Conservation (phyloP, 2,113 vertebrate genomes). For the Conger conger region DNA sequence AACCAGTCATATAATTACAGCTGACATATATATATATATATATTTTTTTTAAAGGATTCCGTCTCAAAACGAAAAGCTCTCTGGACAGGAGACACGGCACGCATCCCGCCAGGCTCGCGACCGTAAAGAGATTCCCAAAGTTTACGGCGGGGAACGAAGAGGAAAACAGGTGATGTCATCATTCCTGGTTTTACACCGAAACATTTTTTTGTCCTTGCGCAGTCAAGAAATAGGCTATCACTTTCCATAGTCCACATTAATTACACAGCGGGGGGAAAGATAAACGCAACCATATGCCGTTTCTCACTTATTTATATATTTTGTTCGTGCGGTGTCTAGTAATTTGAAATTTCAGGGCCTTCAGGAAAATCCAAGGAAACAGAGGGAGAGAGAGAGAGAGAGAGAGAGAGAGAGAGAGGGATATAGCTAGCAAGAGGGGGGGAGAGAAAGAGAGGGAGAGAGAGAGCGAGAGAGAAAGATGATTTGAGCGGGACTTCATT, state of each 20-base stretch:
- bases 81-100: not conserved
- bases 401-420: too few relatives aligned
- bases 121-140: not conserved
- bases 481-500: not conserved
- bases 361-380: not conserved
- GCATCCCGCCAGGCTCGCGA: not conserved
- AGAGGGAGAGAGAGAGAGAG: too few relatives aligned
- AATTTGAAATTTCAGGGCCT: not conserved
- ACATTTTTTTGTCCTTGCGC: not conserved
- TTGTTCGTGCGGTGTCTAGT: not conserved
- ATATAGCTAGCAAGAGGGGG: too few relatives aligned
- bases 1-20: not conserved
- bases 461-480: too few relatives aligned
- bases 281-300: not conserved
- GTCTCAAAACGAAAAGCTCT: not conserved
- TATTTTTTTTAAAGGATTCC: not conserved
- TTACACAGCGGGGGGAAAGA: not conserved
- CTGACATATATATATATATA: too few relatives aligned
- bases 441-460: not conserved
- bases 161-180: slow-evolving; percentile 19
- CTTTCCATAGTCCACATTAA: not conserved
- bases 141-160: slow-evolving; percentile 6
- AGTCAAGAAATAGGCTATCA: slow-evolving; percentile 2
- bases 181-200: not conserved
- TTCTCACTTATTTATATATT: not conserved